A percentile compares a stretch with the other conserved stretches of the same genome.
Evolutionary conservation across 2,113 vertebrate genomes (phyloP).

Genomic region (Tragelaphus imberbis): DNA sequence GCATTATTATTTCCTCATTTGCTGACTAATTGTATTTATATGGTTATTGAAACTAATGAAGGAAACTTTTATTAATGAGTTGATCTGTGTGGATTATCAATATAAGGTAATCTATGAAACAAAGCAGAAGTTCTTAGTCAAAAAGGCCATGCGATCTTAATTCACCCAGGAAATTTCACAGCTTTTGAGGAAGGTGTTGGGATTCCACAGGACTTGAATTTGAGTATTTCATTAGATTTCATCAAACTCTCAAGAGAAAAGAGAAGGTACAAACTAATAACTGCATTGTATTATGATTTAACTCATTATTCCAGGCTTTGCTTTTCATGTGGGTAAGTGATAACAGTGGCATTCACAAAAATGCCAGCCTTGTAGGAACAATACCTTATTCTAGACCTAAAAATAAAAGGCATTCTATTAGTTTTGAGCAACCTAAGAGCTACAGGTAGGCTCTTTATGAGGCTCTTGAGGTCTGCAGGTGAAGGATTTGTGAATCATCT

Average conservation of each 20-base stretch:
- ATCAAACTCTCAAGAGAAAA: neutral
- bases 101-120: neutral
- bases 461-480: neutral
- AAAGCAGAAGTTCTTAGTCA: neutral
- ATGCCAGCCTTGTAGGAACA: neutral
- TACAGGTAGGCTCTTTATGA: neutral
- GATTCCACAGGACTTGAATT: neutral
- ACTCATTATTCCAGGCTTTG: neutral
- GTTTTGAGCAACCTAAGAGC: neutral
- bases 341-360: neutral
- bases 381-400: neutral
- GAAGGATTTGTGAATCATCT: neutral
- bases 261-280: neutral
- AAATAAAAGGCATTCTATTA: neutral
- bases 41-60: neutral
- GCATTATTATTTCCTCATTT: neutral
- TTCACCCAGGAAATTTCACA: neutral
- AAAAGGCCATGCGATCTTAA: neutral
- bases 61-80: neutral
- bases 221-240: neutral
- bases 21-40: neutral
- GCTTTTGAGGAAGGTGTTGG: neutral
- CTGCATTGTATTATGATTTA: neutral
- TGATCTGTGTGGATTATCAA: neutral
- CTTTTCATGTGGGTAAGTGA: neutral